These are phyloP conservation scores for Parnassius glacialis DNA, from an alignment of 2,888 invertebrate species.

Conservation along the genomic window DNA sequence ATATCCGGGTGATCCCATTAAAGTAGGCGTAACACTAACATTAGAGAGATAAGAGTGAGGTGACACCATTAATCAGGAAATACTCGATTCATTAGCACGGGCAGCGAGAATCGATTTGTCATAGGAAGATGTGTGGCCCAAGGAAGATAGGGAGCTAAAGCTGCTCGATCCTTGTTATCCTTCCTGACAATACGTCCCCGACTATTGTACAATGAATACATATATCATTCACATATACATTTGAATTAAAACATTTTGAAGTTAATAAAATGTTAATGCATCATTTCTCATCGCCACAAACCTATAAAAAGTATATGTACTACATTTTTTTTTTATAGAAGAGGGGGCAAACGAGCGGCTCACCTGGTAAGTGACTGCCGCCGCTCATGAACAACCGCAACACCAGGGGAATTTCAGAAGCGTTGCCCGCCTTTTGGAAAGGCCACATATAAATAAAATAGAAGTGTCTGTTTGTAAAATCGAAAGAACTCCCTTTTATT, in stretches of 20 bases:
- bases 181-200: slow-evolving; percentile 11
- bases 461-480: too few relatives aligned
- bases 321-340: too few relatives aligned
- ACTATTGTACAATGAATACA: slow-evolving; percentile 1
- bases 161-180: slow-evolving; percentile 30
- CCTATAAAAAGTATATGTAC: too few relatives aligned
- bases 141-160: slow-evolving; percentile 41
- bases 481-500: too few relatives aligned
- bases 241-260: neutral
- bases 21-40: slow-evolving; percentile 60
- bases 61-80: slow-evolving; percentile 72
- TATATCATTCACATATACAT: neutral
- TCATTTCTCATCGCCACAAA: too few relatives aligned
- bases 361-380: too few relatives aligned
- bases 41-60: slow-evolving; percentile 58
- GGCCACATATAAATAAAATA: too few relatives aligned
- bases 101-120: slow-evolving; percentile 65
- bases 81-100: slow-evolving; percentile 69
- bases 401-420: too few relatives aligned
- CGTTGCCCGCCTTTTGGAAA: too few relatives aligned
- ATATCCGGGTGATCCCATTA: slow-evolving; percentile 66
- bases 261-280: too few relatives aligned
- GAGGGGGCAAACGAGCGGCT: too few relatives aligned
- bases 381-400: too few relatives aligned
- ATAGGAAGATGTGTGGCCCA: slow-evolving; percentile 59